These are phyloP conservation scores for Neodiprion virginianus DNA, from an alignment of 1,140 invertebrate species.

Conservation along the genomic window DNA sequence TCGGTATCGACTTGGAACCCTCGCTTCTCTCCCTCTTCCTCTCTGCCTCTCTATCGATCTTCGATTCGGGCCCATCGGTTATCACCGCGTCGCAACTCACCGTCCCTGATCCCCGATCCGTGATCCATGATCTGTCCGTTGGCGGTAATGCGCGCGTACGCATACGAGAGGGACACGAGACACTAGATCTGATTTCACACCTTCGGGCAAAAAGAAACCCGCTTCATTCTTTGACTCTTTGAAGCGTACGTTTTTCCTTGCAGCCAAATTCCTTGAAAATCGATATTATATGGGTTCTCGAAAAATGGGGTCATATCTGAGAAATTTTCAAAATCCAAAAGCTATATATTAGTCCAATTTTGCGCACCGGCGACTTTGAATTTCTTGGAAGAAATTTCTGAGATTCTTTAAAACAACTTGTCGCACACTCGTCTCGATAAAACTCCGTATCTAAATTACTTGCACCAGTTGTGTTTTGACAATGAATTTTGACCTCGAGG, in stretches of 20 bases:
- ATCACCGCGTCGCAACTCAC: slow-evolving; percentile 4
- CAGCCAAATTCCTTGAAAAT: too few relatives aligned
- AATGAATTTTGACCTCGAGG: too few relatives aligned
- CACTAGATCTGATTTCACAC: slow-evolving; percentile 12
- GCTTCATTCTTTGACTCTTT: not conserved
- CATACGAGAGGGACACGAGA: not conserved
- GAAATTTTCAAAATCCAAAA: too few relatives aligned
- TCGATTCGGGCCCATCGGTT: slow-evolving; percentile 7
- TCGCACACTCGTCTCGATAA: too few relatives aligned
- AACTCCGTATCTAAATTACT: too few relatives aligned
- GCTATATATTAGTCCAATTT: not conserved
- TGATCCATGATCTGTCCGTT: slow-evolving; percentile 1
- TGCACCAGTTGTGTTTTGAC: too few relatives aligned
- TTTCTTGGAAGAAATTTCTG: too few relatives aligned
- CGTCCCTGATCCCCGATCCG: not conserved
- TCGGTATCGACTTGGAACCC: not conserved
- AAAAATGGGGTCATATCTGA: too few relatives aligned
- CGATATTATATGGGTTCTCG: too few relatives aligned
- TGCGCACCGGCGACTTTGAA: not conserved
- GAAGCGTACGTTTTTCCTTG: not conserved
- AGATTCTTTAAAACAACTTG: too few relatives aligned
- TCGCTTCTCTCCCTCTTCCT: not conserved
- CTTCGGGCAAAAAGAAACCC: not conserved
- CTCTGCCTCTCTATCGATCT: slow-evolving; percentile 1
- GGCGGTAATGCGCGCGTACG: not conserved